Conservation (phyloP, 2,113 vertebrate genomes). For the Willisornis vidua region DNA sequence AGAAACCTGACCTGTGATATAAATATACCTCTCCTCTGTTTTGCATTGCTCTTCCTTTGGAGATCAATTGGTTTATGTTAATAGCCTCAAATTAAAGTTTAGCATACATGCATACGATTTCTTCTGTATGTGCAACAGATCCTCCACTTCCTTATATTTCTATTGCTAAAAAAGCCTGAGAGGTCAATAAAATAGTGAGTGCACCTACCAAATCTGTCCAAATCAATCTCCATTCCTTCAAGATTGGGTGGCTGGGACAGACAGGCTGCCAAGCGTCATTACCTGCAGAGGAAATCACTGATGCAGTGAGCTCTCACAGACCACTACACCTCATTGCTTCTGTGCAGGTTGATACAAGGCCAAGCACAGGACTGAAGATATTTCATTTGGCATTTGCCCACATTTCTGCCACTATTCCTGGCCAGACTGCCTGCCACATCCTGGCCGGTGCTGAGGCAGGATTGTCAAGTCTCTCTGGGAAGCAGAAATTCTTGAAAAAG, state of each 20-base stretch:
- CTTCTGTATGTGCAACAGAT: neutral
- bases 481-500: neutral
- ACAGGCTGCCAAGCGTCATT: rapidly evolving
- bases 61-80: neutral
- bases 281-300: neutral
- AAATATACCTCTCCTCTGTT: neutral
- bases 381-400: neutral
- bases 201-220: neutral
- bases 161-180: neutral
- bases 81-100: neutral
- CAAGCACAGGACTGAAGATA: neutral
- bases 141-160: neutral
- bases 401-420: neutral
- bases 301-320: neutral
- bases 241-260: rapidly evolving
- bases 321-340: rapidly evolving
- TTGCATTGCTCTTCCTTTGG: neutral
- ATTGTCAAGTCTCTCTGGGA: neutral
- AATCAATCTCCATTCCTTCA: neutral
- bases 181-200: neutral
- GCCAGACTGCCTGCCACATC: neutral
- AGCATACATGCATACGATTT: neutral
- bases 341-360: rapidly evolving
- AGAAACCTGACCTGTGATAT: neutral
- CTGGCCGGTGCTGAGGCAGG: neutral